Evolutionary conservation across 2,888 invertebrate species (phyloP), one percentile per base, ranked within the genome.

Genomic region (Amblyjoppa fuscipennis): DNA sequence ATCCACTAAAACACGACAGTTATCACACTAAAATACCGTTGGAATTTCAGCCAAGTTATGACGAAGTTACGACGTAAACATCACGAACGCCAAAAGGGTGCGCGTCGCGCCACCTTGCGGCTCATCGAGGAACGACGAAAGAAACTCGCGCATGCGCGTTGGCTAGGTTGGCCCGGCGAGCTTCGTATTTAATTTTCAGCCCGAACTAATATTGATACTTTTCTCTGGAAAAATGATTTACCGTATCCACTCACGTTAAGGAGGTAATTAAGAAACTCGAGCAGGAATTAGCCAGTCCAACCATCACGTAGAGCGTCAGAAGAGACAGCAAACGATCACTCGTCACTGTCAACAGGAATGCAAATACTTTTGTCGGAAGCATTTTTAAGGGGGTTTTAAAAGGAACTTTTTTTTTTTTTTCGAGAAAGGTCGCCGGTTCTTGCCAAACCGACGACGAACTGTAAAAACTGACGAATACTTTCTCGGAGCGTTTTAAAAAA

Each of bases 131-230:
- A 86, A 83, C 83, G n/a, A n/a, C 13, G 11, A 69, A 7, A 25
- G 28, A 68, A 69, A 51, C 25, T 25, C 49, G 80, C 83, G 83
- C 80, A 76, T 76, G 85, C 80, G 85, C 80, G 31, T n/a, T 25
- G 1, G 9, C 4, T 0, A 1, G 13, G 56, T 70, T 4, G 31
- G 28, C 51, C 11, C 71, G 64, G 59, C 49, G 69, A 45, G 38
- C 4, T 11, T 59, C 28, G 59, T 25, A 28, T 64, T 64, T 34
- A 31, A 61, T 31, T 64, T 31, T 64, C 34, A 16, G 31, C 16
- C 64, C 1, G n/a, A 64, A 64, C 28, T 13, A 41, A 53, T 6
- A n/a, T 4, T 20, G 16, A 53, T n/a, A n/a, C 16, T 64, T 28
- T 11, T 51, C 13, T 25, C 6, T 64, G 45, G 31, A 11, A 28